Percentiles rank a stretch among this genome's conserved stretches.
Evolutionary conservation across 1,140 invertebrate species (phyloP).

Genomic region (Himalopsyche phryganea): DNA sequence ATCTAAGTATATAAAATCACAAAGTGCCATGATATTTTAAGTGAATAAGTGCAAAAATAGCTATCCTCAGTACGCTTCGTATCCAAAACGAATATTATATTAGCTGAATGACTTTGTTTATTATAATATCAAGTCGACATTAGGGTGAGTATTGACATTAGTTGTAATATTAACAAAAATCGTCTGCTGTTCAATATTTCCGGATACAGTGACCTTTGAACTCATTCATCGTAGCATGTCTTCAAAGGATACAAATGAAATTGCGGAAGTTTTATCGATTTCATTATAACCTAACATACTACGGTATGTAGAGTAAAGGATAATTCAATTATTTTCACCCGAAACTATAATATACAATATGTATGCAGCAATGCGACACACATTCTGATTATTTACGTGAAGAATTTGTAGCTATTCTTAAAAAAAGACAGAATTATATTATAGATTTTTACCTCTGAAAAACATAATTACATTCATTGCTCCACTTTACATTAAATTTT

Average conservation of each 20-base stretch:
- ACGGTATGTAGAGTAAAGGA: background rate
- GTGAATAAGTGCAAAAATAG: slow-evolving; percentile 26
- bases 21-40: slow-evolving; percentile 29
- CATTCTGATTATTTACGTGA: no score
- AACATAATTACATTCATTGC: background rate
- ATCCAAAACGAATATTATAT: no score
- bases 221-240: slow-evolving; percentile 5
- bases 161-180: background rate
- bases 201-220: slow-evolving; percentile 2
- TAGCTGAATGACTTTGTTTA: no score
- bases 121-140: no score
- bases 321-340: no score
- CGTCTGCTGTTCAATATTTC: background rate
- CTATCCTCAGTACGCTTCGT: background rate
- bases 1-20: slow-evolving; percentile 19
- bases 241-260: slow-evolving; percentile 40
- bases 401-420: no score
- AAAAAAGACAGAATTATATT: no score
- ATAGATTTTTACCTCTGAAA: no score
- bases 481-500: background rate
- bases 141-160: no score
- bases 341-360: no score
- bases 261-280: slow-evolving; percentile 57
- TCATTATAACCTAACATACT: slow-evolving; percentile 42
- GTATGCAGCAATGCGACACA: no score